Conservation (phyloP, 1,140 invertebrate genomes). For the Pogonomyrmex barbatus region DNA sequence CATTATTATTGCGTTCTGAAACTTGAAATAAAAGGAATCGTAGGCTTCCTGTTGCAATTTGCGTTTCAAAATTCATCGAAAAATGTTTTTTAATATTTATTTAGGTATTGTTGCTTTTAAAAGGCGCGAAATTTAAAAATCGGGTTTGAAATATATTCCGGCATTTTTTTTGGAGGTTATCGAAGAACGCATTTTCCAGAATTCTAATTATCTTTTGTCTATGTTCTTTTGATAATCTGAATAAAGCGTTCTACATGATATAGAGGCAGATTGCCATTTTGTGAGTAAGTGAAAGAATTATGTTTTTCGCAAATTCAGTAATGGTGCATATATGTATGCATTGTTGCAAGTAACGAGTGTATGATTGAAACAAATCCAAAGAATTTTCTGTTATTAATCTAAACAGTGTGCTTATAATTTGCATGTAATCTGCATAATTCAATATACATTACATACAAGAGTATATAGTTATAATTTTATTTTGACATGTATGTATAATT, state of each 20-base stretch:
- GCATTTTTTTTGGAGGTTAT: not conserved
- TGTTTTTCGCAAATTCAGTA: not conserved
- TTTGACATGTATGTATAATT: not conserved
- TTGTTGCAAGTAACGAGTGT: not conserved
- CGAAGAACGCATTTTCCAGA: not conserved
- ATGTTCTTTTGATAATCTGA: not conserved
- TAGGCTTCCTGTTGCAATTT: too few species aligned
- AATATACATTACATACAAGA: not conserved
- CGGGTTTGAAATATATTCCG: not conserved
- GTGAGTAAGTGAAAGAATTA: not conserved
- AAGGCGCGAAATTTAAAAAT: slow-evolving; percentile 4
- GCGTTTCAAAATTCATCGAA: not conserved
- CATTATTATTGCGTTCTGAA: not conserved
- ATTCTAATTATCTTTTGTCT: not conserved
- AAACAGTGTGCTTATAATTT: not conserved
- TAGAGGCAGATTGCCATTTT: not conserved
- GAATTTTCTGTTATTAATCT: not conserved
- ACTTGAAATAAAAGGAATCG: not conserved
- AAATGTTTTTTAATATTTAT: slow-evolving; percentile 7
- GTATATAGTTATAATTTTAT: not conserved
- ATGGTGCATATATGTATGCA: too few species aligned
- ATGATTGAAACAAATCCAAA: not conserved
- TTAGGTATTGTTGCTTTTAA: not conserved
- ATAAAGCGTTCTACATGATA: not conserved
- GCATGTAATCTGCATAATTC: not conserved